Evolutionary conservation across 2,113 vertebrate genomes (phyloP), one percentile per base, ranked within the genome.

Genomic region (Caloenas nicobarica): DNA sequence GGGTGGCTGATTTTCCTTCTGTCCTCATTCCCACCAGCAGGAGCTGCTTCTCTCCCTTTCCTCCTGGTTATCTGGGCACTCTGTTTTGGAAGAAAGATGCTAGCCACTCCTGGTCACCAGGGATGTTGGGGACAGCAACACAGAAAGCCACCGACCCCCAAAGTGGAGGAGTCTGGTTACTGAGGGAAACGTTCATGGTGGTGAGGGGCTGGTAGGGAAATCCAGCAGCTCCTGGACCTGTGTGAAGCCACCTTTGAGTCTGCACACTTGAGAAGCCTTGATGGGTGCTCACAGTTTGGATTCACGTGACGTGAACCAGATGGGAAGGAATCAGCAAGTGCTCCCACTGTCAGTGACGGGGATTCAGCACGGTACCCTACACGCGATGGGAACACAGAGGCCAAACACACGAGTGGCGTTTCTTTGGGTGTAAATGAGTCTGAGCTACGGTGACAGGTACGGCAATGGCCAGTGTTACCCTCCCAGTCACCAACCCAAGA

Each of bases 251-350:
- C 50, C 58, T 81, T 48, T 31, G 57, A 56, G 42, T 10, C 3
- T 56, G 69, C 33, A 29, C 17, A 60, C 10, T 42, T 28, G 36
- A 57, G 71, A 65, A 88, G 40, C 24, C 36, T 21, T 21, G 42
- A 85, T 25, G 3, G 0, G 46, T 36, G 62, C 46, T 76, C 51
- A 51, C 3, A 21, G 66, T 25, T 33, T 12, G 38, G 46, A 70
- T 26, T 70, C 15, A 12, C 1, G 23, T 0, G 8, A 66, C 0
- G 0, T 2, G 2, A 51, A 60, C 38, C 1, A 4, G 34, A 13
- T 36, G 69, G 72, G 56, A 74, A 50, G 69, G 16, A 48, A 65
- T 7, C 0, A 0, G 31, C 16, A 21, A 61, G 34, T 8, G 24
- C 25, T 72, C 66, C n/a, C 73, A 34, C 29, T 1, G 5, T 3